Percentiles rank a stretch among this genome's conserved stretches.
Evolutionary conservation across 2,797 vertebrate species (phyloP).

Genomic region (Gephyroberyx darwinii): DNA sequence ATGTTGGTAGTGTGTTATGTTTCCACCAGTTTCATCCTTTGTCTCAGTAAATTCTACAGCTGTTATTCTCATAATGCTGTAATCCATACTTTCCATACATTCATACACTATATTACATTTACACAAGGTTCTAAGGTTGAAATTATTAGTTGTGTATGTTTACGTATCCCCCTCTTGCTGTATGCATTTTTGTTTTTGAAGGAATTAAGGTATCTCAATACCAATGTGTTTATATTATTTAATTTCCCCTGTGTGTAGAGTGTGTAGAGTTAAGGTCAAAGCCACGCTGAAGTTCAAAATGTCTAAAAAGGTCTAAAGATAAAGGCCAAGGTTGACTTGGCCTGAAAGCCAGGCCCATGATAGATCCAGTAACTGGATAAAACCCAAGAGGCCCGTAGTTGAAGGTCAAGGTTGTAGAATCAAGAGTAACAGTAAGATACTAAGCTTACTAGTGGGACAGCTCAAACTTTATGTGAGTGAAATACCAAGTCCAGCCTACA

Average conservation of each 20-base stretch:
- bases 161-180: too few species aligned
- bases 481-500: background rate
- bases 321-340: slow-evolving; percentile 57
- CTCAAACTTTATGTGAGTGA: slow-evolving; percentile 25
- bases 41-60: too few species aligned
- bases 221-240: slow-evolving; percentile 1
- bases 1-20: too few species aligned
- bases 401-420: slow-evolving; percentile 53
- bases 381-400: slow-evolving; percentile 21
- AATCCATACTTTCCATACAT: too few species aligned
- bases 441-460: background rate
- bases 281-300: slow-evolving; percentile 9
- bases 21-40: too few species aligned
- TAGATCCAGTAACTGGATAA: slow-evolving; percentile 21
- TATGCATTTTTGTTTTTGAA: too few species aligned
- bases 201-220: too few species aligned
- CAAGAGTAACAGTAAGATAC: slow-evolving; percentile 25
- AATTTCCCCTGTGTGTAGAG: slow-evolving; percentile 12
- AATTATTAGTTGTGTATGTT: too few species aligned
- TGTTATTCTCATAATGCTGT: too few species aligned
- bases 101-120: too few species aligned
- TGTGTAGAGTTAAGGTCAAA: slow-evolving; percentile 45
- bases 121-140: too few species aligned
- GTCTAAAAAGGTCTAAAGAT: slow-evolving; percentile 22
- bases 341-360: slow-evolving; percentile 20